Base-by-base conservation (phyloP, 2,113 vertebrate species). In the Toxostoma redivivum region DNA sequence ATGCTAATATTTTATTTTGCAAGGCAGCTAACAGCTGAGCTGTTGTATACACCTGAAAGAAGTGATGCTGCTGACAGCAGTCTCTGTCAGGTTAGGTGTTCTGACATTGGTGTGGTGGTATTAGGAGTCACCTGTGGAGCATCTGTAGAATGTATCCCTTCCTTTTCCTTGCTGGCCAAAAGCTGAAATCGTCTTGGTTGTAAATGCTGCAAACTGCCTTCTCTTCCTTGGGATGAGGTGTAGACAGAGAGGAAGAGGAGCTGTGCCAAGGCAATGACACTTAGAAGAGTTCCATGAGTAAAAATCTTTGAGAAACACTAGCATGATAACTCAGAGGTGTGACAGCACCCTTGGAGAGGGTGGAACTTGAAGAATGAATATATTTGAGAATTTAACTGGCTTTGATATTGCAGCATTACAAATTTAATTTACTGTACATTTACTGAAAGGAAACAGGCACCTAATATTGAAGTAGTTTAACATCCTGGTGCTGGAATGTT, bases 11-110 rank as follows among this genome's bases (percentile, higher is more conserved):
- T 25, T 13, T 27, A 5, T 51, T 66, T 84, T 62, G 60, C 18
- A 7, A 37, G 56, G 69, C 54, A 31, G 48, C 37, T 81, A 31
- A 6, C 12, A 80, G 62, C 35, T 31, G 66, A 64, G 37, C 10
- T 38, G 31, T 44, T 69, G 3, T 18, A 0, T 12, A 8, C 7
- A 2, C 22, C 47, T 25, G 48, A n/a, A 74, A 28, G n/a, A 7
- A 1, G 4, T 5, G 1, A 1, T 8, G 1, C 19, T 76, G 50
- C 70, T 90, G 40, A 6, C 38, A 25, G 35, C 1, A 0, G 3
- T 38, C 33, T 35, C 12, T 57, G 38, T 31, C 17, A 9, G 25
- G 24, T 56, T 10, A 15, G 20, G 5, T 51, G 18, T n/a, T 47
- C 21, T 58, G 67, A 15, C 19, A 25, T 18, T 22, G 64, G 5